Percentiles rank a stretch among this genome's conserved stretches.
Conservation (phyloP, 2,888 invertebrate genomes). For the Eutolmus rufibarbis region DNA sequence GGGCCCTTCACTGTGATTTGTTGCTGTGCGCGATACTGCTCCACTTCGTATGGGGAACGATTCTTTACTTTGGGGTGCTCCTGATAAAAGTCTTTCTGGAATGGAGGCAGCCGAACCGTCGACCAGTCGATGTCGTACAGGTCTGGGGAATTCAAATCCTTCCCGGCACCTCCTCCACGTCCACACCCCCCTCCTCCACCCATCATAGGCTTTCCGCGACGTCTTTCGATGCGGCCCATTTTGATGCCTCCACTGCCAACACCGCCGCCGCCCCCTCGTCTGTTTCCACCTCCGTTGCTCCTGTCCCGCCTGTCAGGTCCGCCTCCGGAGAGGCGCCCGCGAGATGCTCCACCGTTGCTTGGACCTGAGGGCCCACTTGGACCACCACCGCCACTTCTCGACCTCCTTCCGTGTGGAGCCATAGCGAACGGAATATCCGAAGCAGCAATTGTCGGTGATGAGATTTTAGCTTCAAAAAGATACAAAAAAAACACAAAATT, state of each 20-base stretch:
- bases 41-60: constrained; percentile 73
- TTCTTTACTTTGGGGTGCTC: constrained; percentile 72
- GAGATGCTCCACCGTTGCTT: not conserved
- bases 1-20: constrained; percentile 79
- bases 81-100: constrained; percentile 83
- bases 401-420: constrained; percentile 48
- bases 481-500: not conserved
- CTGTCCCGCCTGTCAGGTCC: not conserved
- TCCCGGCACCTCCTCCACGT: constrained; percentile 22
- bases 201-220: not conserved
- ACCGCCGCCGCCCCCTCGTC: constrained; percentile 19
- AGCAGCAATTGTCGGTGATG: not conserved
- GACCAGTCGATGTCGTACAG: constrained; percentile 68
- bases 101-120: constrained; percentile 68
- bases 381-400: constrained; percentile 47
- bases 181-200: not conserved
- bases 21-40: constrained; percentile 71
- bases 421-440: constrained; percentile 2
- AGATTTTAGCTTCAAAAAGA: not conserved
- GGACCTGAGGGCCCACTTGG: constrained; percentile 22
- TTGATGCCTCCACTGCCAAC: not conserved
- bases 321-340: not conserved
- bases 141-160: constrained; percentile 54
- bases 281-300: constrained; percentile 32
- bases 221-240: constrained; percentile 72